Evolutionary conservation across 2,113 vertebrate genomes (phyloP).

Genomic region (Anarrhichthys ocellatus): DNA sequence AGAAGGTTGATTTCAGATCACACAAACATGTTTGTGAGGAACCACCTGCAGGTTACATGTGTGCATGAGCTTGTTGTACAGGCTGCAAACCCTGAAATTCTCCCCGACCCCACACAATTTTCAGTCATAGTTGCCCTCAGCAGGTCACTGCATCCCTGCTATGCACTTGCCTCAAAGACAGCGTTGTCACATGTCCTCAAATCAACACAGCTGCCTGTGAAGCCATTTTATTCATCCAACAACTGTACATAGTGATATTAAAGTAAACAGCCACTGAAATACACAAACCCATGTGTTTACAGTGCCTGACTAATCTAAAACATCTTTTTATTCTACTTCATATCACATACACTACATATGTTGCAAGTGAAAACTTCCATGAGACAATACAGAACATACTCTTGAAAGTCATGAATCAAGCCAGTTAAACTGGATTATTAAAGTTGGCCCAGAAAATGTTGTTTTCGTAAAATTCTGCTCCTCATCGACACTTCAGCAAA

Average conservation of each 20-base stretch:
- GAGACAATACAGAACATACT: background rate
- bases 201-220: conserved; percentile 42
- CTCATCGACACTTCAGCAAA: conserved; percentile 16
- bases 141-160: conserved; percentile 29
- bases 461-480: conserved; percentile 20
- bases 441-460: conserved; percentile 14
- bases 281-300: background rate
- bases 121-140: background rate
- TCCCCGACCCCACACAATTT: background rate
- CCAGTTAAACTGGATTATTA: conserved; percentile 36
- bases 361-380: background rate
- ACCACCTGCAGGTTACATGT: conserved; percentile 1
- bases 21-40: background rate
- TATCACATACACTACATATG: background rate
- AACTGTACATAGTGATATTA: background rate
- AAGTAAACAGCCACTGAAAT: conserved; percentile 26
- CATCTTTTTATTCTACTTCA: background rate
- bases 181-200: conserved; percentile 39
- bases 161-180: conserved; percentile 20
- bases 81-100: conserved; percentile 16
- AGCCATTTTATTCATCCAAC: conserved; percentile 10
- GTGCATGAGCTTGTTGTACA: background rate
- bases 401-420: background rate
- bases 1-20: conserved; percentile 5
- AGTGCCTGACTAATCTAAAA: background rate